Base-by-base conservation (phyloP, 2,113 vertebrate species). In the Donacobius atricapilla region DNA sequence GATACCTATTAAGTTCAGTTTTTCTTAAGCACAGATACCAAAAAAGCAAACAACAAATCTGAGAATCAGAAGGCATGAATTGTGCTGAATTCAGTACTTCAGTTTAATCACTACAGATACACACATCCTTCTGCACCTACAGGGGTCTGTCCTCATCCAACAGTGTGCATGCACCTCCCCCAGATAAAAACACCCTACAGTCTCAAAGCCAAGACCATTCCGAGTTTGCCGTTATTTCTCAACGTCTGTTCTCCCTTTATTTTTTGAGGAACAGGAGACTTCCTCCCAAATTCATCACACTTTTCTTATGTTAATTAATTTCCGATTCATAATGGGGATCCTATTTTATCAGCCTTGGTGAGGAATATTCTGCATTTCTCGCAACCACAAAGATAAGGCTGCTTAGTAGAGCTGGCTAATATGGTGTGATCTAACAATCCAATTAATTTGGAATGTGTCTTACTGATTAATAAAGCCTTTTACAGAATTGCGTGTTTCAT, bases 361-460 rank as follows among this genome's bases (percentile, higher is more conserved):
- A 91, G 76, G 39, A 89, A 45, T 33, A 76, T n/a, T 50, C 50
- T 47, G n/a, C 25, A 21, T 83, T 94, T 93, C 50, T 91, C 75
- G 33, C 15, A 54, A 30, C 11, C 16, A 9, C 35, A 64, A 70
- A 50, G 51, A 79, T 72, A 85, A 85, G 40, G 33, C 30, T 77
- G 71, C 87, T 94, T 90, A 76, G 75, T 28, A 58, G 35, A 86
- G 50, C 64, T 78, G 78, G 33, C 35, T 68, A 77, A 80, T 65
- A 66, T 17, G 35, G 47, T 57, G 37, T 2, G 3, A 93, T 73
- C 64, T 86, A 94, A 77, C 78, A 95, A 81, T 80, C 73, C 70
- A 91, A 94, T 95, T 96, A 91, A 83, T 88, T 88, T 72, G 42
- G 35, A 94, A 95, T 31, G 54, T 39, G 40, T 60, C 71, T 77